Evolutionary conservation across 2,888 invertebrate species (phyloP).

Genomic region (Frankliniella intonsa): DNA sequence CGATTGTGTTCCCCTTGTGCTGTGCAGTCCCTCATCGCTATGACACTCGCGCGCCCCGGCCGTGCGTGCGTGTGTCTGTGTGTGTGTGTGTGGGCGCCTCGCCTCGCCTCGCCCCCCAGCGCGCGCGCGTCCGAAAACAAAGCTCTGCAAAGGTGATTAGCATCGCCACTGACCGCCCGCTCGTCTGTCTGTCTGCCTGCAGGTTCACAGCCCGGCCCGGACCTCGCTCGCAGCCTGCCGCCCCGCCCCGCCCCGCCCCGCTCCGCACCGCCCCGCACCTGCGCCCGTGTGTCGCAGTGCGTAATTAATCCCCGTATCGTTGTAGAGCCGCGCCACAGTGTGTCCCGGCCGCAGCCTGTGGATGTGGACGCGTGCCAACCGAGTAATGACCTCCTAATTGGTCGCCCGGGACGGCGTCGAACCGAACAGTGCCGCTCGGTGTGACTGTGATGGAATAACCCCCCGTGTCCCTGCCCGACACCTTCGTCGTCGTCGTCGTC

Average conservation of each 20-base stretch:
- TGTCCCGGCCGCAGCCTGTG: not conserved
- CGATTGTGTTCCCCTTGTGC: no score
- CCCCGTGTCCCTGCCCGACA: not conserved
- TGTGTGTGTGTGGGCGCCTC: not conserved
- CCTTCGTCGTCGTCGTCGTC: not conserved
- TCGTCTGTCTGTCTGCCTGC: not conserved
- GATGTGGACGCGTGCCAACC: not conserved
- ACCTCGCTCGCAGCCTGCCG: no score
- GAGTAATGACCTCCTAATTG: slow-evolving; percentile 12
- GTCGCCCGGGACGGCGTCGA: not conserved
- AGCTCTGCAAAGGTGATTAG: not conserved
- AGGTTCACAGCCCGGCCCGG: no score
- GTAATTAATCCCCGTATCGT: not conserved
- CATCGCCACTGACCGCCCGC: not conserved
- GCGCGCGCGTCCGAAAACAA: not conserved
- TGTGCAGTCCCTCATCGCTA: not conserved
- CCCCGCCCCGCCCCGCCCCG: not conserved
- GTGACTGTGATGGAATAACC: not conserved
- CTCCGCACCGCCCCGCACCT: not conserved
- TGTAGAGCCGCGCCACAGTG: not conserved
- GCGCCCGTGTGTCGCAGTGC: not conserved
- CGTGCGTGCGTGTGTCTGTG: no score
- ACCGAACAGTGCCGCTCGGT: not conserved
- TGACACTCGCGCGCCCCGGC: not conserved
- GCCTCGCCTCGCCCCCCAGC: not conserved